phyloP scores from a whole-genome alignment of 2,113 vertebrate species.

The Vulpes ferrilata region DNA sequence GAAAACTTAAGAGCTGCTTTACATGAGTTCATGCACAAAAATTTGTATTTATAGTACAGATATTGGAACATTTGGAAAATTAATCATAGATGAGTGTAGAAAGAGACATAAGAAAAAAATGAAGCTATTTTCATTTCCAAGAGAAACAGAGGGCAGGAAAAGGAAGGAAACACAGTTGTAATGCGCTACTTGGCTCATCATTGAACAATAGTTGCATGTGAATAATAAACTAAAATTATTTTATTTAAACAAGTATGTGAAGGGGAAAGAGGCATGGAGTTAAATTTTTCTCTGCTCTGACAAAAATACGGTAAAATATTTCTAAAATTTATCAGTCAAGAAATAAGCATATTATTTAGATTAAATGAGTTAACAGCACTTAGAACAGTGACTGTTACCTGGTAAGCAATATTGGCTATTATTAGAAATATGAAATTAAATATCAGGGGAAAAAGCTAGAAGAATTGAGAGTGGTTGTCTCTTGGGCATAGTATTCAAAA shows the following conservation, averaged over 20 bases:
- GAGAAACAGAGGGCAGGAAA: background rate
- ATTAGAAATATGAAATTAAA: slow-evolving; percentile 63
- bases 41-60: background rate
- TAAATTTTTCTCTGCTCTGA: background rate
- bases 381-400: background rate
- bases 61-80: slow-evolving; percentile 27
- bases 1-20: slow-evolving; percentile 16
- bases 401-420: slow-evolving; percentile 24
- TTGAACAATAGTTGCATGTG: background rate
- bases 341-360: slow-evolving; percentile 47
- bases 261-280: background rate
- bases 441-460: slow-evolving; percentile 37
- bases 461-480: slow-evolving; percentile 9
- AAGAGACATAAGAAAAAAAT: background rate
- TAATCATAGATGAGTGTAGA: background rate
- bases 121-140: background rate
- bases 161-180: background rate
- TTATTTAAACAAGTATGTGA: slow-evolving; percentile 28
- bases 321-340: slow-evolving; percentile 25
- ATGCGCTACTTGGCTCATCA: background rate
- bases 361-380: slow-evolving; percentile 32
- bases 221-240: background rate
- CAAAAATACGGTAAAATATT: slow-evolving; percentile 54
- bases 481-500: slow-evolving; percentile 33
- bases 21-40: background rate